Evolutionary conservation across 1,140 invertebrate genomes (phyloP), one percentile per base, ranked within the genome.

Genomic region (Trichonephila inaurata): DNA sequence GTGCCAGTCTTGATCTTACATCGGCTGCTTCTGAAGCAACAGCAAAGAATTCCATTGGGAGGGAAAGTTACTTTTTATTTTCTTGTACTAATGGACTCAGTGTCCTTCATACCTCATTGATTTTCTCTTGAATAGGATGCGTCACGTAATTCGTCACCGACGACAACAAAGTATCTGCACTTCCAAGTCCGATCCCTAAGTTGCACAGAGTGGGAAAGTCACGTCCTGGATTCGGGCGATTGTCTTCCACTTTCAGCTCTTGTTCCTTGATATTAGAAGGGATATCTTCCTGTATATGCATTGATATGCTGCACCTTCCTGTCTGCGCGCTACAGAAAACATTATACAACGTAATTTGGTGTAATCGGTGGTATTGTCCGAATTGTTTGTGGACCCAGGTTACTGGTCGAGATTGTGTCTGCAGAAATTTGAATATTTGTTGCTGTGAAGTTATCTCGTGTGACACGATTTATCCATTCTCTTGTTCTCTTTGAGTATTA

Each of bases 41-140:
- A 64, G 12, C 62, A 21, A 19, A 19, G 62, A 64, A 14, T 77
- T 77, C 18, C 28, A 2, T 19, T 7, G 14, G 16, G 18, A 40
- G 28, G 4, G 72, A 77, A 77, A 77, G 72, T 77, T 77, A 7
- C 33, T 40, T 77, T 19, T 33, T 18, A 1, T 64, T 19, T 64
- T 64, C 21, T 64, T 64, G 14, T 64, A 19, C 28, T 77, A 77
- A 77, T 77, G 18, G 72, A 77, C 28, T 19, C 72, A 28, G 16
- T 24, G 83, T 85, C 83, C 83, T 85, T 85, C 83, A 85, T 85
- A 24, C 24, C 83, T 85, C 83, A 85, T 85, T 85, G 83, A 85
- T 85, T 85, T 85, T 51, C 44, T 58, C 24, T 85, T 60, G 40
- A 60, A 85, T n/a, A n/a, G 83, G 83, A 85, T 85, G 83, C 83